Percentiles rank a stretch among this genome's conserved stretches.
Evolutionary conservation across 2,797 vertebrate genomes (phyloP).

Genomic region (Nyctalus aviator): DNA sequence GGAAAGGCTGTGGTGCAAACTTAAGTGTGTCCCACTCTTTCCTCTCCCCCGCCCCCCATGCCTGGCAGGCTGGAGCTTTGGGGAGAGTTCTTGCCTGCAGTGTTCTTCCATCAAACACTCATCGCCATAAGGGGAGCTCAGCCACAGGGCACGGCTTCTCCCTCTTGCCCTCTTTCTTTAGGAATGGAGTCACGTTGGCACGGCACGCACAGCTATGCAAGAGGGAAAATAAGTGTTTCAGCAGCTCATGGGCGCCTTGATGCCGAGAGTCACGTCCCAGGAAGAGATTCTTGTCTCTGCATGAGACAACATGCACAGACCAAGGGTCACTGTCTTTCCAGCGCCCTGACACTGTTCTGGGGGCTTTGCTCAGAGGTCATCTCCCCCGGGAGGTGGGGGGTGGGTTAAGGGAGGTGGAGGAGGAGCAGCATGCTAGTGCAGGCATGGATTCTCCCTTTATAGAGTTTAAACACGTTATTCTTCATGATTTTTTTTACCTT

Average conservation of each 20-base stretch:
- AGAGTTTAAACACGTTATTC: conserved; percentile 27
- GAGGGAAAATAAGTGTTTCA: not conserved
- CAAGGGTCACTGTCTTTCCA: not conserved
- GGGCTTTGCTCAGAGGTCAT: conserved; percentile 1
- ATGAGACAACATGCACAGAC: not conserved
- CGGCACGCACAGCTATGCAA: not conserved
- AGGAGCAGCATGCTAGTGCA: not conserved
- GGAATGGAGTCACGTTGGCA: not conserved
- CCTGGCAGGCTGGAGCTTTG: not conserved
- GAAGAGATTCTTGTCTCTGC: not conserved
- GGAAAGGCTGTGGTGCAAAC: not conserved
- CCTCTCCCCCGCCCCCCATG: not conserved
- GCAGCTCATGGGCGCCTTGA: not conserved
- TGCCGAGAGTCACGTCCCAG: not conserved
- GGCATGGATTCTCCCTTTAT: not conserved
- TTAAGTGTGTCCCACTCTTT: not conserved
- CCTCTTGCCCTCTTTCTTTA: not conserved
- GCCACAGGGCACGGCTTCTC: no score
- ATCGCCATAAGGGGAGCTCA: no score
- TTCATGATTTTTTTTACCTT: not conserved
- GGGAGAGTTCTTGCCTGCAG: not conserved
- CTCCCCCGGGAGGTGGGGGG: not conserved
- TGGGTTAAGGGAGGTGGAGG: not conserved
- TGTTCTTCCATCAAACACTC: no score
- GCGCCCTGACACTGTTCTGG: not conserved